Percentiles rank a stretch among this genome's conserved stretches.
These are phyloP conservation scores for Drosophila recens DNA, from an alignment of 2,888 invertebrate genomes.

Conservation along the genomic window DNA sequence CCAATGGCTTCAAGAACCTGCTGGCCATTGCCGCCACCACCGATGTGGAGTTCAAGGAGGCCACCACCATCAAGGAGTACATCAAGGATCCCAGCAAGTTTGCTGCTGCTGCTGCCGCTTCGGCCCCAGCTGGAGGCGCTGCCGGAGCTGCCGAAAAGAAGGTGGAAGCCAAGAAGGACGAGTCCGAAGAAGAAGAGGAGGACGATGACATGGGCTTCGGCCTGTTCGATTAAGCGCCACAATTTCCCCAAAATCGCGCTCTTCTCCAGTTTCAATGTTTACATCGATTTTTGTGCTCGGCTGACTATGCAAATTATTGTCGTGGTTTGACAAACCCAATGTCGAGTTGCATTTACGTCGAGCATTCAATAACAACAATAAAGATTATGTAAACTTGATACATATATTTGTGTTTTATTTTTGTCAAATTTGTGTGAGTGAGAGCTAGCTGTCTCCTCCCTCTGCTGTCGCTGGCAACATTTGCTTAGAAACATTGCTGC, in stretches of 20 bases:
- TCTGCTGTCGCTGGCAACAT: constrained; percentile 20
- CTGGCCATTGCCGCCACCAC: constrained; percentile 98
- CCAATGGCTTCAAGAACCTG: constrained; percentile 99
- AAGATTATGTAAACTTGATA: constrained; percentile 57
- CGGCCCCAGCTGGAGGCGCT: constrained; percentile 88
- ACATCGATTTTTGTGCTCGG: constrained; percentile 29
- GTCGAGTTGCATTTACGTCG: constrained; percentile 78
- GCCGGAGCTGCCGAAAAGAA: constrained; percentile 88
- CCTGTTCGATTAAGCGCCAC: constrained; percentile 91
- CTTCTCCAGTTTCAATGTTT: constrained; percentile 48
- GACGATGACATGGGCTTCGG: constrained; percentile 99
- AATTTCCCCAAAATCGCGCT: constrained; percentile 18
- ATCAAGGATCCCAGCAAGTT: constrained; percentile 99
- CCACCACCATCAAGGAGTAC: constrained; percentile 95
- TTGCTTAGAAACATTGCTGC: constrained; percentile 27
- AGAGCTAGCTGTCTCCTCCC: background rate
- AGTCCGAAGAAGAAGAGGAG: constrained; percentile 91
- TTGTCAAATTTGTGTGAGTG: background rate
- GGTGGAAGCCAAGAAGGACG: constrained; percentile 92
- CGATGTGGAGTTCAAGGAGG: constrained; percentile 97
- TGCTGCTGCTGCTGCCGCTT: constrained; percentile 88
- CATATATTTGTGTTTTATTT: no score
- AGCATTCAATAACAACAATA: constrained; percentile 44
- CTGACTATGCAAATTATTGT: constrained; percentile 81
- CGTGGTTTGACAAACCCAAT: constrained; percentile 85